phyloP scores from a whole-genome alignment of 2,113 vertebrate species.

The Gobio gobio region DNA sequence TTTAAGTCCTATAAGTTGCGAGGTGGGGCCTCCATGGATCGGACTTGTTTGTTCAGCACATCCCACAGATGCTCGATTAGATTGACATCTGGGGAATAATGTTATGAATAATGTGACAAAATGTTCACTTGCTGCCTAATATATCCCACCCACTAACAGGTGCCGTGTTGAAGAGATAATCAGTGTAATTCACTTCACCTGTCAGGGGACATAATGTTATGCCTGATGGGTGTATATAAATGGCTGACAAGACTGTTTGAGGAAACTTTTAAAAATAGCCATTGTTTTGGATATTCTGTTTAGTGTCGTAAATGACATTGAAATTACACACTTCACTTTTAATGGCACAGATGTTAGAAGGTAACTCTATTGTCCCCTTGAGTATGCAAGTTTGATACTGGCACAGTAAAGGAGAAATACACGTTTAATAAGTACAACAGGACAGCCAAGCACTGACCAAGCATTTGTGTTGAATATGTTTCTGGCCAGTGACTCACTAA shows the following conservation, averaged over 20 bases:
- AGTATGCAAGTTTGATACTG: not conserved
- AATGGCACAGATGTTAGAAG: slow-evolving; percentile 1
- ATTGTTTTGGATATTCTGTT: not conserved
- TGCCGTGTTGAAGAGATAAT: too few species aligned
- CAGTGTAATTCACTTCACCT: too few species aligned
- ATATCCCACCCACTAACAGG: too few species aligned
- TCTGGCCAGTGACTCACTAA: not conserved
- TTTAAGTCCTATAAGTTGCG: too few species aligned
- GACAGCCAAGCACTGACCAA: not conserved
- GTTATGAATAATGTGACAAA: too few species aligned
- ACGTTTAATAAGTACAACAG: slow-evolving; percentile 2
- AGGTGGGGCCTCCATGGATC: too few species aligned
- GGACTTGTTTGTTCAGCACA: too few species aligned
- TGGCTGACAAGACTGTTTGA: not conserved
- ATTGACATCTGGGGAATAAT: too few species aligned
- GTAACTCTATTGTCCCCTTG: not conserved
- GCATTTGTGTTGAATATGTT: not conserved
- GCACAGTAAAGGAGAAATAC: not conserved
- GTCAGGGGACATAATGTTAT: too few species aligned
- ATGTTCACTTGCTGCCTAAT: too few species aligned
- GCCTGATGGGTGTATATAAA: not conserved
- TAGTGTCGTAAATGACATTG: not conserved
- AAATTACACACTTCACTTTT: not conserved
- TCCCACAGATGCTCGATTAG: too few species aligned
- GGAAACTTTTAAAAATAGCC: not conserved